phyloP scores from a whole-genome alignment of 2,888 invertebrate genomes.

The Odontomyia ornata region DNA sequence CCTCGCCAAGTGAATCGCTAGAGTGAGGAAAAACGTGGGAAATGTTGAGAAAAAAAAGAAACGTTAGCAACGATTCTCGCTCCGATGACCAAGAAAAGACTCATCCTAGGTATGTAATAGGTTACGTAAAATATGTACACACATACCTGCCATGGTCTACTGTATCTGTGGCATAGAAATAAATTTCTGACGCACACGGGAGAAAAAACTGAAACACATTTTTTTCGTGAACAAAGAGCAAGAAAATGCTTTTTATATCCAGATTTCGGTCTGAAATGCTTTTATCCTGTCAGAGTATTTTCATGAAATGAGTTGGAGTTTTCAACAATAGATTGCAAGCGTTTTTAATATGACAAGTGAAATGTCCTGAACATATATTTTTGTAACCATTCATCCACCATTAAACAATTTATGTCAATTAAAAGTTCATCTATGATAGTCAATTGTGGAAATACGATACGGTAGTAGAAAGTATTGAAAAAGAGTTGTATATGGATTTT shows the following conservation, averaged over 20 bases:
- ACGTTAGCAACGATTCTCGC: background rate
- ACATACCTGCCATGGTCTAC: background rate
- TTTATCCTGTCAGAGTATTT: constrained; percentile 2
- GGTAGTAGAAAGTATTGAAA: background rate
- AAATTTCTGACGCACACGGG: constrained; percentile 7
- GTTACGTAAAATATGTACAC: background rate
- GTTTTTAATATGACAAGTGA: constrained; percentile 14
- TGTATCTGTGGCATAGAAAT: constrained; percentile 10
- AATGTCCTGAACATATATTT: constrained; percentile 5
- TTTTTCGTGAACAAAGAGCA: constrained; percentile 3
- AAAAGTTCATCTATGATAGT: background rate
- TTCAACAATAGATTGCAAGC: constrained; percentile 6
- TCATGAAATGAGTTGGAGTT: background rate
- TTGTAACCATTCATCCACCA: background rate
- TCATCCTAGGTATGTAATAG: background rate
- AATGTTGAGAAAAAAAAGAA: background rate
- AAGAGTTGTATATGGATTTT: no score
- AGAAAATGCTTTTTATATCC: constrained; percentile 7
- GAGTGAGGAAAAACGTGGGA: constrained; percentile 1
- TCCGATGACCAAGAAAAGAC: constrained; percentile 10
- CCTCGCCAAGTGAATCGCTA: background rate
- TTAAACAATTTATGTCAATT: background rate
- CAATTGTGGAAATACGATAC: background rate
- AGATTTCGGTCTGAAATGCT: background rate
- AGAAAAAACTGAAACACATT: constrained; percentile 5